Conservation (phyloP, 2,113 vertebrate genomes). For the Beaufortia kweichowensis region DNA sequence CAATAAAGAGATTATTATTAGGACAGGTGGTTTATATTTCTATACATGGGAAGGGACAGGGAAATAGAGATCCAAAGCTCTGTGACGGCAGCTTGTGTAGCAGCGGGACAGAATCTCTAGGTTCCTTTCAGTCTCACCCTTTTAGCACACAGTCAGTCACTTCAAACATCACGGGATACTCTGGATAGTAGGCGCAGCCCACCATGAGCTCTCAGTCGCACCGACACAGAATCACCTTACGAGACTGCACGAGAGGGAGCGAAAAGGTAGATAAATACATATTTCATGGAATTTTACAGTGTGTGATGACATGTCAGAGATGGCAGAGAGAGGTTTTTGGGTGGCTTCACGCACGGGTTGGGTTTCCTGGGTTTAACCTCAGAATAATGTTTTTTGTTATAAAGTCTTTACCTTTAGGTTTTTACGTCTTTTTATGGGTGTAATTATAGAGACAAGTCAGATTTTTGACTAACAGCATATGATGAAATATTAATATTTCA, state of each 20-base stretch:
- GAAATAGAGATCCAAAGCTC: constrained; percentile 32
- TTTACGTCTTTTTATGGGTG: too few species aligned
- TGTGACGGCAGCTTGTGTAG: constrained; percentile 19
- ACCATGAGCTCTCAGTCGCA: constrained; percentile 11
- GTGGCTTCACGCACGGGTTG: background rate
- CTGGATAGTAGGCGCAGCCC: background rate
- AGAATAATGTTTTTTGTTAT: too few species aligned
- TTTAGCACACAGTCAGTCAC: constrained; percentile 34
- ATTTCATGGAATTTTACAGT: constrained; percentile 29
- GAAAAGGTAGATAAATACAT: constrained; percentile 21
- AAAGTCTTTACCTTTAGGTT: too few species aligned
- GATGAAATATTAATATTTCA: too few species aligned
- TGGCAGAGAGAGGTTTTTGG: background rate
- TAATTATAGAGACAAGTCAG: too few species aligned
- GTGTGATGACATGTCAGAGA: background rate
- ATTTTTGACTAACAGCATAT: too few species aligned
- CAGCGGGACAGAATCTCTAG: constrained; percentile 19
- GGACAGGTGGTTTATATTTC: constrained; percentile 12
- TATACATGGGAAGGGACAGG: background rate
- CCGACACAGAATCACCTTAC: background rate
- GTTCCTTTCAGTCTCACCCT: constrained; percentile 29
- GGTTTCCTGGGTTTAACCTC: too few species aligned
- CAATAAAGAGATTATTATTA: background rate
- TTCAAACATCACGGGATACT: constrained; percentile 22
- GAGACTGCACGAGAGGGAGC: constrained; percentile 4